A percentile compares a stretch with the other conserved stretches of the same genome.
These are phyloP conservation scores for Pantala flavescens DNA, from an alignment of 1,140 invertebrate species.

Conservation along the genomic window DNA sequence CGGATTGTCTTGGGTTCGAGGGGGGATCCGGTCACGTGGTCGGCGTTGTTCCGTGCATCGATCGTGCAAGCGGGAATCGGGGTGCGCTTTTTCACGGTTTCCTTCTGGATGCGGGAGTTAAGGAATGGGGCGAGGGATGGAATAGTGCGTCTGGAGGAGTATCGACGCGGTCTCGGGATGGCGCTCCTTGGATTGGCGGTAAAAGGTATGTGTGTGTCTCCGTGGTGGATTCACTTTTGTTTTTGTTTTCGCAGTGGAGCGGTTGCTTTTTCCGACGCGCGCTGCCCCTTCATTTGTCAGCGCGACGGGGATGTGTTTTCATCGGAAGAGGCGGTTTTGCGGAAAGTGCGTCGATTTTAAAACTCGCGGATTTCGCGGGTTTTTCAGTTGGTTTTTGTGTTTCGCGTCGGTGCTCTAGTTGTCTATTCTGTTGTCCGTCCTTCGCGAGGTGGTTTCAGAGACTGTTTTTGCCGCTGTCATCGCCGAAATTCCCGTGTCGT, in stretches of 20 bases:
- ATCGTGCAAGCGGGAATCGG: neutral
- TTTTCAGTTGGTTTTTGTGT: no score
- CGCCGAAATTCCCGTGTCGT: no score
- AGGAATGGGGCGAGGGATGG: neutral
- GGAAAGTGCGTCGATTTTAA: no score
- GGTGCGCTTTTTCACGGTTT: neutral
- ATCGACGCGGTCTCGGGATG: neutral
- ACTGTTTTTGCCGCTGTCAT: no score
- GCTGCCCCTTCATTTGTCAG: no score
- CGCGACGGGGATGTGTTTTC: no score
- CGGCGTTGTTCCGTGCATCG: neutral
- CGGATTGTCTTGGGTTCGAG: no score
- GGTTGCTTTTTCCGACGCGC: neutral
- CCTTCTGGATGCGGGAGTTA: neutral
- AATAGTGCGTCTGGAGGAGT: neutral
- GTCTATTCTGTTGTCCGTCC: no score
- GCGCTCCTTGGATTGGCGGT: neutral
- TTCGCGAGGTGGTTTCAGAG: no score
- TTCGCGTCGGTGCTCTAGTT: no score
- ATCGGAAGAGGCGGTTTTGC: no score
- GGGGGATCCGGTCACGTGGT: neutral
- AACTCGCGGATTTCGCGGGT: no score
- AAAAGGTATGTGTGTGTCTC: neutral
- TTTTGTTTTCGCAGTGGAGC: neutral
- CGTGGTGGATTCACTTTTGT: neutral